phyloP scores from a whole-genome alignment of 2,888 invertebrate species.

The Macropis europaea region DNA sequence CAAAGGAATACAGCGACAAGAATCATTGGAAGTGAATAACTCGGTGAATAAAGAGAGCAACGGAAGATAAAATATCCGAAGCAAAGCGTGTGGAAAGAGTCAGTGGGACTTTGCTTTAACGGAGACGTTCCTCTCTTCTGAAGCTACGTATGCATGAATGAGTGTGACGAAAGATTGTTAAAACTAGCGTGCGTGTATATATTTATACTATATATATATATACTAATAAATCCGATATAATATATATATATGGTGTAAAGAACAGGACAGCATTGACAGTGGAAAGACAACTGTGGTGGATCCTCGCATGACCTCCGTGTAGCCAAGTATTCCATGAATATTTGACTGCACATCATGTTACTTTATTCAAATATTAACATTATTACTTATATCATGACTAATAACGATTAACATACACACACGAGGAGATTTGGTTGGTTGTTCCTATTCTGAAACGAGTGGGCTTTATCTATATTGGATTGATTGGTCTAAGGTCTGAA shows the following conservation, averaged over 20 bases:
- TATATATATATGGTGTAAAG: constrained; percentile 74
- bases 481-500: constrained; percentile 55
- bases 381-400: constrained; percentile 78
- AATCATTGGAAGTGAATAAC: constrained; percentile 58
- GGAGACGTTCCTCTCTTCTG: constrained; percentile 74
- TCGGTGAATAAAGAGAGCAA: constrained; percentile 54
- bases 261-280: constrained; percentile 68
- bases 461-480: constrained; percentile 63
- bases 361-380: constrained; percentile 78
- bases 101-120: constrained; percentile 68
- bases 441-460: constrained; percentile 75
- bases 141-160: constrained; percentile 68
- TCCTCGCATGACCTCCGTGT: constrained; percentile 76
- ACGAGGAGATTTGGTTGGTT: constrained; percentile 75
- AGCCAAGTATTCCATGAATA: constrained; percentile 79
- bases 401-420: constrained; percentile 74
- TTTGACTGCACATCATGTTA: constrained; percentile 76
- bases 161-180: constrained; percentile 74
- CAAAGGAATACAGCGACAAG: constrained; percentile 40
- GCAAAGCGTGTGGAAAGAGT: constrained; percentile 61
- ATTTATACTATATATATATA: constrained; percentile 76
- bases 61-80: constrained; percentile 36
- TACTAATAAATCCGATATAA: constrained; percentile 72
- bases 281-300: constrained; percentile 73
- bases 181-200: constrained; percentile 78